Evolutionary conservation across 2,888 invertebrate genomes (phyloP).

Genomic region (Diabrotica balteata): DNA sequence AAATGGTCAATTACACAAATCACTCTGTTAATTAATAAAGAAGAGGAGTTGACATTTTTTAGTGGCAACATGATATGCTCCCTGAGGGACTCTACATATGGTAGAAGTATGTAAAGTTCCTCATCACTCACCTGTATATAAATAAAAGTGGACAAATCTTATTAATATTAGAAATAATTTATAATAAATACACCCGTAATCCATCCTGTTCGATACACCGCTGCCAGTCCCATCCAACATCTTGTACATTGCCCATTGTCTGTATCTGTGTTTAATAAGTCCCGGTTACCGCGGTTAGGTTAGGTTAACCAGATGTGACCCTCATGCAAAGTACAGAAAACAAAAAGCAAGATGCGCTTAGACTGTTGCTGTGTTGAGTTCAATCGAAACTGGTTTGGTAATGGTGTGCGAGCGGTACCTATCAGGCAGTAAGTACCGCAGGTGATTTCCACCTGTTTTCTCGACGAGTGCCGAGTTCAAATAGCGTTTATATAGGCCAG

Average conservation of each 20-base stretch:
- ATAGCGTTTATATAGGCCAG: slow-evolving; percentile 4
- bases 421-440: slow-evolving; percentile 21
- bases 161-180: too few species aligned
- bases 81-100: too few species aligned
- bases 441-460: slow-evolving; percentile 35
- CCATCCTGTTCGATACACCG: background rate
- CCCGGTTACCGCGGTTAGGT: slow-evolving; percentile 16
- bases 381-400: slow-evolving; percentile 28
- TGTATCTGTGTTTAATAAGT: slow-evolving; percentile 7
- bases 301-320: slow-evolving; percentile 33
- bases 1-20: too few species aligned
- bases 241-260: slow-evolving; percentile 15
- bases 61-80: too few species aligned
- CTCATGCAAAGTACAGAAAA: slow-evolving; percentile 19
- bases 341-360: slow-evolving; percentile 10
- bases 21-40: too few species aligned
- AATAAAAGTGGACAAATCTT: too few species aligned
- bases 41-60: too few species aligned
- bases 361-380: slow-evolving; percentile 6
- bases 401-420: slow-evolving; percentile 22
- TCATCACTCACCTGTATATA: too few species aligned
- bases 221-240: slow-evolving; percentile 19
- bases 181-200: too few species aligned
- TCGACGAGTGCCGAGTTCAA: slow-evolving; percentile 14
- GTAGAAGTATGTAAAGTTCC: too few species aligned